A percentile compares a stretch with the other conserved stretches of the same genome.
These are phyloP conservation scores for Andrena camellia DNA, from an alignment of 2,888 invertebrate genomes.

Conservation along the genomic window DNA sequence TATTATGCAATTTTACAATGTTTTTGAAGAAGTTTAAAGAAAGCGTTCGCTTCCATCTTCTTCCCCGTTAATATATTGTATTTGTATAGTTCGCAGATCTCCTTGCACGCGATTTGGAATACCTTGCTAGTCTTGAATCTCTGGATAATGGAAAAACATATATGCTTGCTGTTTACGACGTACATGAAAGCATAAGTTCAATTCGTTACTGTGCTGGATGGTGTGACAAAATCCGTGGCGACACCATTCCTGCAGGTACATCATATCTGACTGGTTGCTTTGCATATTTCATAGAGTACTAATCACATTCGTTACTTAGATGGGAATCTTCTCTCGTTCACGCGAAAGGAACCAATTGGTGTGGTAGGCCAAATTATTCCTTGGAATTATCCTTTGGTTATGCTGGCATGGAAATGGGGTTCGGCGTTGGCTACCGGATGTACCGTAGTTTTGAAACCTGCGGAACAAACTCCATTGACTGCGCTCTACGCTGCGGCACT, in stretches of 20 bases:
- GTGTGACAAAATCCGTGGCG: slow-evolving; percentile 95
- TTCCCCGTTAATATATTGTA: neutral
- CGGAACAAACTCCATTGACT: slow-evolving; percentile 94
- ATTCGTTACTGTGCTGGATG: slow-evolving; percentile 93
- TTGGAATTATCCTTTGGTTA: slow-evolving; percentile 93
- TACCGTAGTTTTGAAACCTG: slow-evolving; percentile 92
- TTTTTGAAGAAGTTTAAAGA: neutral
- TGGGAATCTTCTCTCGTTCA: slow-evolving; percentile 88
- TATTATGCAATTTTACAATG: neutral
- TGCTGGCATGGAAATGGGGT: slow-evolving; percentile 94
- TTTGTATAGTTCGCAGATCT: slow-evolving; percentile 89
- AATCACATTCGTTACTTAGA: slow-evolving; percentile 82
- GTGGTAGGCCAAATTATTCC: slow-evolving; percentile 93
- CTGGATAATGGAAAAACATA: slow-evolving; percentile 93
- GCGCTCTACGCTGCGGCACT: slow-evolving; percentile 91
- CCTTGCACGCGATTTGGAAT: slow-evolving; percentile 90
- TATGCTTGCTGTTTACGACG: slow-evolving; percentile 86
- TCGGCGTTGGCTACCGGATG: slow-evolving; percentile 89
- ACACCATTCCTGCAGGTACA: slow-evolving; percentile 91
- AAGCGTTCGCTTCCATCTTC: neutral
- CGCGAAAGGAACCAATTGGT: slow-evolving; percentile 91
- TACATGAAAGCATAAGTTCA: slow-evolving; percentile 85
- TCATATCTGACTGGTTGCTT: neutral
- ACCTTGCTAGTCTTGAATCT: slow-evolving; percentile 91
- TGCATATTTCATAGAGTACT: neutral